phyloP scores from a whole-genome alignment of 2,113 vertebrate species.

The Chaetops frenatus region DNA sequence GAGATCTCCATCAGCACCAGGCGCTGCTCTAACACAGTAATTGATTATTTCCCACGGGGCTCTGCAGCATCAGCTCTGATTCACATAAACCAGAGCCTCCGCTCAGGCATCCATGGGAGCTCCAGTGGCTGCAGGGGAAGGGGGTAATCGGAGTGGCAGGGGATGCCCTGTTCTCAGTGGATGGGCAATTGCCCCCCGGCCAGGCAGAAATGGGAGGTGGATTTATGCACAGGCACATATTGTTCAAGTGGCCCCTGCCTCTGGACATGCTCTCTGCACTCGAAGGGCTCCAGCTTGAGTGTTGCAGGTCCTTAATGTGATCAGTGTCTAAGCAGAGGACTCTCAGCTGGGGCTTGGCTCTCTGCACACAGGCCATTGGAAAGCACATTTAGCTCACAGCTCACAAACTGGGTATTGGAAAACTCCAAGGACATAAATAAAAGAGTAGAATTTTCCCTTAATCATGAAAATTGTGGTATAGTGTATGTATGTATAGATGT shows the following conservation, averaged over 20 bases:
- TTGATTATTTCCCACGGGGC: neutral
- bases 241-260: neutral
- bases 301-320: constrained; percentile 12
- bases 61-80: neutral
- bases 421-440: neutral
- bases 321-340: neutral
- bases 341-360: neutral
- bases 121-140: neutral
- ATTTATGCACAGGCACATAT: constrained; percentile 40
- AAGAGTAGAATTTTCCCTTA: neutral
- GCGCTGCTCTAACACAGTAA: neutral
- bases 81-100: neutral
- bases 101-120: neutral
- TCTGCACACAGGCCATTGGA: neutral
- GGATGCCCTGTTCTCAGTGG: neutral
- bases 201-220: neutral
- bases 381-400: neutral
- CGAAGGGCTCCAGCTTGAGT: constrained; percentile 8
- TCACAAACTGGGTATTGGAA: neutral
- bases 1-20: neutral
- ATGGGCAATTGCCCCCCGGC: neutral
- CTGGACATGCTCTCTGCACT: neutral
- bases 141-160: neutral
- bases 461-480: neutral
- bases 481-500: rapidly evolving